Evolutionary conservation across 2,797 vertebrate species (phyloP), one percentile per base, ranked within the genome.

Genomic region (Aeoliscus strigatus): DNA sequence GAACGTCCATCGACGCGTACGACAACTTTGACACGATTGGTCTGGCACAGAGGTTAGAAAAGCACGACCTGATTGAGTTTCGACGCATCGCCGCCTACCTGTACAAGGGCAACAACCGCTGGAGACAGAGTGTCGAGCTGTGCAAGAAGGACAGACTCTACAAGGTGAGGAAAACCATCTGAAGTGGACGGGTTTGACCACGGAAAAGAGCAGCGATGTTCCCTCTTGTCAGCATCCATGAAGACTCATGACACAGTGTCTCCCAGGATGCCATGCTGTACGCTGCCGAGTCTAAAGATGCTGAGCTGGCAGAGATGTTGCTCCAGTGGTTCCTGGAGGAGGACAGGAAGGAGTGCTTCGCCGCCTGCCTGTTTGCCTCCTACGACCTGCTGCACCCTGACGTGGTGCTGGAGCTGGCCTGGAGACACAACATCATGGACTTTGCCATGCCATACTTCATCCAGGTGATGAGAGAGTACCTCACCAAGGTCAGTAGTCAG

Each of bases 391-490:
- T 95, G 47, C 89, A 89, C 65, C 91, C 92, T 0, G 93, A 97
- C 1, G 85, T 90, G 67, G 91, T 93, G 56, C 86, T 94, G 33
- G 93, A 94, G 75, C 73, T 94, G 66, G 89, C 93, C 42, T 95
- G 93, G 93, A 90, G 90, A 47, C 89, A 95, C 78, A 83, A 87
- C 60, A 90, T 93, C 59, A 72, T 92, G 78, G 91, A 93, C 78
- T 94, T 93, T 40, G 88, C 92, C 66, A 91, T 94, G 93, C 92
- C 93, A 26, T 94, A 91, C 77, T 93, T 94, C 84, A 91, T 94
- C 81, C 93, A 94, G 81, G 90, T 94, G 74, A 93, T 91, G 90
- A 90, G 91, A 69, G 92, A 94, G 58, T 93, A 91, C 70, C 88
- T 94, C 70, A 80, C 84, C 60, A 95, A 94, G 91, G 92, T 93